phyloP scores from a whole-genome alignment of 2,888 invertebrate genomes.

The Acronicta aceris region DNA sequence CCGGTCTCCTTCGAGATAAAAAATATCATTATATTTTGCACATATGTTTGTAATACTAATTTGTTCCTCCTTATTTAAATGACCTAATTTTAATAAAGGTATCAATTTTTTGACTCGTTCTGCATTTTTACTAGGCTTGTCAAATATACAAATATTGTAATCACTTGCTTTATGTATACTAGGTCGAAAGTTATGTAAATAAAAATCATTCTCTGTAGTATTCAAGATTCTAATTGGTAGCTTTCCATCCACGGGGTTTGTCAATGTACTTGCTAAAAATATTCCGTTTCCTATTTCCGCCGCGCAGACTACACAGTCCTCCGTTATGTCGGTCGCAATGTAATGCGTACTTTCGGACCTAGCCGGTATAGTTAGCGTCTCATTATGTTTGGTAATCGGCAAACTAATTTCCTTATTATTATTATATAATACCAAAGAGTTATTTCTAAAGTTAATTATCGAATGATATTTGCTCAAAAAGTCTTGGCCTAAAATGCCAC shows the following conservation, averaged over 20 bases:
- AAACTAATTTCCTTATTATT: conserved; percentile 2
- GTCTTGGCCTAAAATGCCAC: conserved; percentile 17
- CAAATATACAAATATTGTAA: conserved; percentile 11
- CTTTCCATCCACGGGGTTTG: not conserved
- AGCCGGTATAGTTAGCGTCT: not conserved
- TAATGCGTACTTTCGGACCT: conserved; percentile 12
- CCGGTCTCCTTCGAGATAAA: not conserved
- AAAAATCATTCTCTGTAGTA: not conserved
- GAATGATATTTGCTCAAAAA: conserved; percentile 8
- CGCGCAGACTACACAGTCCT: not conserved
- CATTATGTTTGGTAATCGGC: not conserved
- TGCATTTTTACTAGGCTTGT: not conserved
- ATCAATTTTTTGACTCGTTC: conserved; percentile 2
- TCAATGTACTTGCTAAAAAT: conserved; percentile 3
- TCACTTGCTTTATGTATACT: not conserved
- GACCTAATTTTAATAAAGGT: not conserved
- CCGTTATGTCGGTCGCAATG: not conserved
- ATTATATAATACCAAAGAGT: not conserved
- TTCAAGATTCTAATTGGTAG: conserved; percentile 9
- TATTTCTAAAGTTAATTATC: not conserved
- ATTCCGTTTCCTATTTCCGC: not conserved
- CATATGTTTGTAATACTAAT: not conserved
- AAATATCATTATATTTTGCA: not conserved
- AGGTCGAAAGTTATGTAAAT: not conserved
- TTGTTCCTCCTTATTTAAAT: conserved; percentile 5